Evolutionary conservation across 2,113 vertebrate species (phyloP).

Genomic region (Leuciscus idus): DNA sequence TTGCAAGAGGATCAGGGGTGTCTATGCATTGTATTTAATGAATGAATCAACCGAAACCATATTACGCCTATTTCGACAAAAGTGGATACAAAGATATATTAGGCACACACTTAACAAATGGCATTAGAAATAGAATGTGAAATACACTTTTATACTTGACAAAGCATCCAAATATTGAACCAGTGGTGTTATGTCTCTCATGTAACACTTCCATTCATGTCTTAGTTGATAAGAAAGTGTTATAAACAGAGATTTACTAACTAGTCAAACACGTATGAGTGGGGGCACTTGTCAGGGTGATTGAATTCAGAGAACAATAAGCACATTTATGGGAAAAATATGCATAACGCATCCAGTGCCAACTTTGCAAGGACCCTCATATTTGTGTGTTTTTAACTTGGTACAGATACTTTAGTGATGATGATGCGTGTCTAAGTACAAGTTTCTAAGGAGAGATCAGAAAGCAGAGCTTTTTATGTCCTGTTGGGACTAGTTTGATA

Average conservation of each 20-base stretch:
- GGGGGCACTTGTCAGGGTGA: neutral
- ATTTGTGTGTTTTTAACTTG: conserved; percentile 58
- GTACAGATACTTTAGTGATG: neutral
- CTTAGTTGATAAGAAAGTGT: conserved; percentile 1
- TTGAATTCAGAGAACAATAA: conserved; percentile 40
- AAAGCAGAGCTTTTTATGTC: conserved; percentile 17
- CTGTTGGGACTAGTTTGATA: conserved; percentile 33
- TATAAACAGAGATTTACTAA: conserved; percentile 2
- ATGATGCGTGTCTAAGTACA: conserved; percentile 56
- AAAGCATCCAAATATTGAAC: neutral
- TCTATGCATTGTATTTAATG: neutral
- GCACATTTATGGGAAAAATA: conserved; percentile 65
- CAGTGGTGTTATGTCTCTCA: neutral
- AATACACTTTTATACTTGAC: neutral
- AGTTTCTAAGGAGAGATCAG: too few relatives aligned
- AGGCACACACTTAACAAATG: neutral
- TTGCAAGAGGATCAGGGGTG: neutral
- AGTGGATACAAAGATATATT: neutral
- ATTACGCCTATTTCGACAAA: neutral
- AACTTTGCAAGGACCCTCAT: conserved; percentile 62
- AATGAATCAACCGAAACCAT: neutral
- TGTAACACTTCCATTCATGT: neutral
- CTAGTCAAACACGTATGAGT: conserved; percentile 12
- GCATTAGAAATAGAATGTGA: neutral
- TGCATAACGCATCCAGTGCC: conserved; percentile 62